These are phyloP conservation scores for Prionailurus bengalensis DNA, from an alignment of 2,113 vertebrate species.

Conservation along the genomic window DNA sequence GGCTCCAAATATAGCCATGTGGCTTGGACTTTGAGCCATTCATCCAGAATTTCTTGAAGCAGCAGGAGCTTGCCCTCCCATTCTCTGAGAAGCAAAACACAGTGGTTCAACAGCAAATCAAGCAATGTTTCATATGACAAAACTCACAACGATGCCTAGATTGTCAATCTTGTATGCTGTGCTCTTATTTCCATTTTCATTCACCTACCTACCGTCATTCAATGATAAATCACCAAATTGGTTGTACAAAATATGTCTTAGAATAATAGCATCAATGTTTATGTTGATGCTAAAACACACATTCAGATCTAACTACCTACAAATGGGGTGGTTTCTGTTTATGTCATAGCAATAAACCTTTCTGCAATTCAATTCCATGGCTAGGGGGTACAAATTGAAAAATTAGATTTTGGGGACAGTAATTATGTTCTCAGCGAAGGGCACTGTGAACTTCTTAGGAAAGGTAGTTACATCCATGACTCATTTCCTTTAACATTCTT, in stretches of 20 bases:
- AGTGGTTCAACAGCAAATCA: not conserved
- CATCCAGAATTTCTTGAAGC: slow-evolving; percentile 93
- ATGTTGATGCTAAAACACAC: not conserved
- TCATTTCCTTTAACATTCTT: not conserved
- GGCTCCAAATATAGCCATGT: slow-evolving; percentile 95
- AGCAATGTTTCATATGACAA: not conserved
- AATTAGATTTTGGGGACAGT: not conserved
- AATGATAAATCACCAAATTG: not conserved
- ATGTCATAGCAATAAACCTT: not conserved
- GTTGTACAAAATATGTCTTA: not conserved
- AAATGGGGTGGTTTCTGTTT: not conserved
- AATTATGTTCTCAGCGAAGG: not conserved
- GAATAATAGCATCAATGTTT: not conserved
- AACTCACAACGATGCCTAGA: not conserved
- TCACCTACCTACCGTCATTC: not conserved
- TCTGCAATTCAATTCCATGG: not conserved
- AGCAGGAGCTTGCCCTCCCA: slow-evolving; percentile 93
- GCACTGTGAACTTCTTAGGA: not conserved
- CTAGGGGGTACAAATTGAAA: not conserved
- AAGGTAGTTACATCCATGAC: not conserved
- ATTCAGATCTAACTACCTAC: not conserved
- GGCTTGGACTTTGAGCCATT: slow-evolving; percentile 94
- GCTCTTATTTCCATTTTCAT: not conserved
- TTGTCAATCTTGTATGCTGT: not conserved
- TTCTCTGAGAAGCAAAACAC: slow-evolving; percentile 84